phyloP scores from a whole-genome alignment of 2,113 vertebrate species.

The Leucopsar rothschildi region DNA sequence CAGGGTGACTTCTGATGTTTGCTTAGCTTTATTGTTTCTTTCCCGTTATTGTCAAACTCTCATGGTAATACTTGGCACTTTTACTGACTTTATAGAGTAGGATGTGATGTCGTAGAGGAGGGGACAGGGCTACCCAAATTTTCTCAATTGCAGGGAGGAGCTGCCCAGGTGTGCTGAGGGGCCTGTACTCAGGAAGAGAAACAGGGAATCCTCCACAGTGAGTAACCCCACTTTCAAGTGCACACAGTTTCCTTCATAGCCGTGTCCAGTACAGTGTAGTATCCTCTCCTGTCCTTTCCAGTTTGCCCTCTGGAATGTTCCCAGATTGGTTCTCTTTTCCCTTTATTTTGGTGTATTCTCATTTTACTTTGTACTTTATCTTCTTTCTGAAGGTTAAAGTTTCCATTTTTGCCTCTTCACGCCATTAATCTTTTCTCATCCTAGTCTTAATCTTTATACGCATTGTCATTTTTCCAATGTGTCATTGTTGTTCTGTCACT shows the following conservation, averaged over 20 bases:
- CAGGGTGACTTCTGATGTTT: slow-evolving; percentile 51
- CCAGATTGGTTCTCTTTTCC: slow-evolving; percentile 46
- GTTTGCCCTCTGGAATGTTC: slow-evolving; percentile 57
- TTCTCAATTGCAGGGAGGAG: slow-evolving; percentile 77
- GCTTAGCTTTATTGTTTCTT: slow-evolving; percentile 48
- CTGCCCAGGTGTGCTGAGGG: slow-evolving; percentile 78
- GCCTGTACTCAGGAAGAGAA: slow-evolving; percentile 77
- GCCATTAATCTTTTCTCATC: background rate
- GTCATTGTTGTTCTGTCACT: slow-evolving; percentile 6
- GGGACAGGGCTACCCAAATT: slow-evolving; percentile 79
- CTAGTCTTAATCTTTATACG: background rate
- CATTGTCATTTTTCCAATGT: background rate
- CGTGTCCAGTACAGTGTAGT: slow-evolving; percentile 58
- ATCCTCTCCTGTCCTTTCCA: slow-evolving; percentile 55
- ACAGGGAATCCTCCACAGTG: slow-evolving; percentile 77
- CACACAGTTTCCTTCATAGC: slow-evolving; percentile 66
- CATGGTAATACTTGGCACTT: slow-evolving; percentile 62
- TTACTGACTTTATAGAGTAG: slow-evolving; percentile 69
- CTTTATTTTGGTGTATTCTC: background rate
- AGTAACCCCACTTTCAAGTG: slow-evolving; percentile 74
- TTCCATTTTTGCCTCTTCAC: slow-evolving; percentile 7
- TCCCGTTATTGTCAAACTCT: slow-evolving; percentile 40
- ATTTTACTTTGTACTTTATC: slow-evolving; percentile 7
- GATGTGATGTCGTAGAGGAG: slow-evolving; percentile 74
- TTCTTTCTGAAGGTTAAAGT: slow-evolving; percentile 18